These are phyloP conservation scores for Danio tinwini DNA, from an alignment of 2,797 vertebrate species.

Conservation along the genomic window DNA sequence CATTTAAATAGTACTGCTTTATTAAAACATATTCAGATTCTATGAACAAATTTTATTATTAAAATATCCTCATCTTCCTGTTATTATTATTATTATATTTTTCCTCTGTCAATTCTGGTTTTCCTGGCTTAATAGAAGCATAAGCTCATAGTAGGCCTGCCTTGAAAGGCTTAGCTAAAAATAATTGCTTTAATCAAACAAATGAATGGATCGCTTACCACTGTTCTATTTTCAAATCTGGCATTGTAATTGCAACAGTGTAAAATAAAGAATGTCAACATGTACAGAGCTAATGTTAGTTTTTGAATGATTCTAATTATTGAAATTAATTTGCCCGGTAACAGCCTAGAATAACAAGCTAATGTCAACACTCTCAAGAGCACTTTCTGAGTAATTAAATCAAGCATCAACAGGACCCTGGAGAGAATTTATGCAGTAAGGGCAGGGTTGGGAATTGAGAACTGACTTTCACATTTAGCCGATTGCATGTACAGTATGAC, in stretches of 20 bases:
- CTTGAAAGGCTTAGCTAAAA: background rate
- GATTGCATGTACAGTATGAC: background rate
- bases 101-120: background rate
- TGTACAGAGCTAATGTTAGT: slow-evolving; percentile 2
- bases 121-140: background rate
- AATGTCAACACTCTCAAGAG: slow-evolving; percentile 18
- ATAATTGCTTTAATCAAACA: background rate
- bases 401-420: background rate
- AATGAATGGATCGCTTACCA: background rate
- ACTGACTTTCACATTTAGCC: background rate
- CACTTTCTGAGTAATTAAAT: slow-evolving; percentile 18
- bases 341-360: slow-evolving; percentile 25
- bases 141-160: background rate
- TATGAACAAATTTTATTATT: no score
- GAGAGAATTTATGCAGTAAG: background rate
- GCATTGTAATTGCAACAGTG: background rate
- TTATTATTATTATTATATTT: no score
- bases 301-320: slow-evolving; percentile 32
- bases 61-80: no score
- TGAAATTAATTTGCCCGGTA: background rate
- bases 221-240: slow-evolving; percentile 4
- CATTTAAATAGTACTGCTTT: no score
- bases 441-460: background rate
- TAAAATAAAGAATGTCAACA: background rate
- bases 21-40: no score